Conservation (phyloP, 2,888 invertebrate genomes). For the Agrotis puta region DNA sequence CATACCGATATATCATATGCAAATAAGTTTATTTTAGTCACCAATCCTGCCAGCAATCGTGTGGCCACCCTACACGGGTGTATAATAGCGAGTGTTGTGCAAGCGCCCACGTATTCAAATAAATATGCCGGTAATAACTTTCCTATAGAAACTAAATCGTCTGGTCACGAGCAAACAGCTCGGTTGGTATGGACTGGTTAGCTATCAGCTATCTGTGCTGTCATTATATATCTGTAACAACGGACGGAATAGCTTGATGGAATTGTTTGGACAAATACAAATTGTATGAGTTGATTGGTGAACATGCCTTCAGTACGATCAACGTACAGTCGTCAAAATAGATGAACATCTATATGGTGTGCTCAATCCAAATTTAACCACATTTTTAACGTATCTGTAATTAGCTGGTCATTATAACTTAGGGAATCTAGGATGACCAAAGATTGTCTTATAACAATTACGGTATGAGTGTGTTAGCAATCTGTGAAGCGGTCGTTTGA, state of each 20-base stretch:
- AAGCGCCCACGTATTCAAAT: conserved; percentile 89
- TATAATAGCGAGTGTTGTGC: conserved; percentile 83
- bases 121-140: conserved; percentile 88
- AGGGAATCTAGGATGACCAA: too few relatives aligned
- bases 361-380: neutral
- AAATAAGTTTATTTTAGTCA: conserved; percentile 55
- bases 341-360: neutral
- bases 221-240: conserved; percentile 74
- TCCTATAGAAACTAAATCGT: conserved; percentile 88
- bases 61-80: conserved; percentile 57
- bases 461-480: too few relatives aligned
- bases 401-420: too few relatives aligned
- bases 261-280: conserved; percentile 62
- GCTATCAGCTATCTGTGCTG: conserved; percentile 66
- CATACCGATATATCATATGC: conserved; percentile 47
- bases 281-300: conserved; percentile 47
- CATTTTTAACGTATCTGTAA: neutral
- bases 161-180: conserved; percentile 85
- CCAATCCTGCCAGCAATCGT: conserved; percentile 44
- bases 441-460: too few relatives aligned
- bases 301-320: conserved; percentile 9
- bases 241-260: conserved; percentile 64
- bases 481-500: too few relatives aligned
- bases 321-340: neutral
- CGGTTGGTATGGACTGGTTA: conserved; percentile 68